Percentiles rank a stretch among this genome's conserved stretches.
Evolutionary conservation across 1,140 invertebrate species (phyloP).

Genomic region (Listronotus oregonensis): DNA sequence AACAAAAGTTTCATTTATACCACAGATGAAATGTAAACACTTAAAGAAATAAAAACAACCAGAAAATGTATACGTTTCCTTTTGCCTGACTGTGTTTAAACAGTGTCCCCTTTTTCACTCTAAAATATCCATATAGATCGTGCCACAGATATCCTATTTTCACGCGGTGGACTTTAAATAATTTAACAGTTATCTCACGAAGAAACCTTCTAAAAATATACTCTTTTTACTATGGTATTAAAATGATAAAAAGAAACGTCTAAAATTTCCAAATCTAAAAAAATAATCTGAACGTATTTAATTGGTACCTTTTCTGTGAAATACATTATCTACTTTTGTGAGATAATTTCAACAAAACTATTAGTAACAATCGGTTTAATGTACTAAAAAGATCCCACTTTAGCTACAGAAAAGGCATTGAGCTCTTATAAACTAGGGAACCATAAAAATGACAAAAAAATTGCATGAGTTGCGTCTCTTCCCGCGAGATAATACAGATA

Average conservation of each 20-base stretch:
- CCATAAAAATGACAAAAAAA: too few species aligned
- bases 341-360: too few species aligned
- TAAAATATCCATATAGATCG: slow-evolving; percentile 30
- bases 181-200: slow-evolving; percentile 16
- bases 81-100: slow-evolving; percentile 27
- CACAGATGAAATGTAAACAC: slow-evolving; percentile 34
- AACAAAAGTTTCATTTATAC: slow-evolving; percentile 31
- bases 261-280: background rate
- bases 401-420: too few species aligned
- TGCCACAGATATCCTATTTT: slow-evolving; percentile 29
- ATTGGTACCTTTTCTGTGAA: too few species aligned
- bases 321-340: too few species aligned
- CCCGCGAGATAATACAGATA: too few species aligned
- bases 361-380: too few species aligned
- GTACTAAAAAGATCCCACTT: too few species aligned
- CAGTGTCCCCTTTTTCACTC: slow-evolving; percentile 21
- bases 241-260: background rate
- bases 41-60: slow-evolving; percentile 29
- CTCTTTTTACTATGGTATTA: background rate
- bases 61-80: slow-evolving; percentile 20
- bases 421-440: too few species aligned
- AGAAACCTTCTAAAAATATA: slow-evolving; percentile 2
- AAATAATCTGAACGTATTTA: too few species aligned
- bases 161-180: slow-evolving; percentile 18
- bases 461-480: too few species aligned